Evolutionary conservation across 2,888 invertebrate species (phyloP).

Genomic region (Carabus problematicus): DNA sequence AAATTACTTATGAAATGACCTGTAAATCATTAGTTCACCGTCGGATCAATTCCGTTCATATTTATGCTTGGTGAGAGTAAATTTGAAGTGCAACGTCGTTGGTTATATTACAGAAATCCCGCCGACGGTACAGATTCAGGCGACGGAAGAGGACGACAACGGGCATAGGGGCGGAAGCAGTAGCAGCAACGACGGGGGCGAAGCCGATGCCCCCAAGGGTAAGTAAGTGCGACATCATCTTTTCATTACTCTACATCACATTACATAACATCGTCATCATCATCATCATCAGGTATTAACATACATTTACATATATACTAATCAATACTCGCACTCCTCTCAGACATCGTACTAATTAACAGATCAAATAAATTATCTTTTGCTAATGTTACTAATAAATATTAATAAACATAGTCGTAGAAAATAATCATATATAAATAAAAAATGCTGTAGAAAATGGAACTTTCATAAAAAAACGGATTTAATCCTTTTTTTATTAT

Average conservation of each 20-base stretch:
- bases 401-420: too few species aligned
- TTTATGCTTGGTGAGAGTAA: not conserved
- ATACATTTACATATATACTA: too few species aligned
- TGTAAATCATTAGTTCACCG: not conserved
- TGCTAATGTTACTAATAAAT: too few species aligned
- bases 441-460: too few species aligned
- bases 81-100: not conserved
- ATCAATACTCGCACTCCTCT: too few species aligned
- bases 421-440: too few species aligned
- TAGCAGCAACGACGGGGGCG: slow-evolving; percentile 68
- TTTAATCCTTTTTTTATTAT: too few species aligned
- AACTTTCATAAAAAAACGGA: too few species aligned
- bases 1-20: not conserved
- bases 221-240: slow-evolving; percentile 71
- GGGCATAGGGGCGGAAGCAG: slow-evolving; percentile 63
- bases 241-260: slow-evolving; percentile 29
- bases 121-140: slow-evolving; percentile 72
- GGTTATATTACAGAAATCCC: slow-evolving; percentile 71
- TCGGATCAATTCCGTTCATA: not conserved
- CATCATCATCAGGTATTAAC: too few species aligned
- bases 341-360: too few species aligned
- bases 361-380: too few species aligned
- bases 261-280: slow-evolving; percentile 2
- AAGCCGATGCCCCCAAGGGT: slow-evolving; percentile 75
- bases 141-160: slow-evolving; percentile 66